Evolutionary conservation across 64 coral and sea anemone genomes (phyloP), one percentile per base, ranked within the genome.

Genomic region (Dendrophyllia cribrosa): DNA sequence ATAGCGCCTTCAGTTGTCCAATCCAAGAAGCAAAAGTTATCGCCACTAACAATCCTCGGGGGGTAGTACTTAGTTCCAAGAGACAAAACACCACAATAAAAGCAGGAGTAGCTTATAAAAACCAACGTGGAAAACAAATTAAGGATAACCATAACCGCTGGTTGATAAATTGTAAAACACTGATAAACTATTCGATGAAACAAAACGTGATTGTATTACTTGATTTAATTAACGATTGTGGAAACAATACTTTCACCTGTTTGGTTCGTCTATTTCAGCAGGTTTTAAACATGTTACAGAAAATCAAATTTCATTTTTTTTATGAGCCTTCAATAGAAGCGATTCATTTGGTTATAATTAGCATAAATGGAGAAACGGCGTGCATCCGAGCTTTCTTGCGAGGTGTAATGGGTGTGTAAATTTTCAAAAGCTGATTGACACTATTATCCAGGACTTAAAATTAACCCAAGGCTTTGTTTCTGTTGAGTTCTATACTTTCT

Each of bases 171-270:
- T 43, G 14, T 61, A 17, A 13, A 17, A 16, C 77, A 43, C 13
- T 7, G 12, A 52, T 19, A 1, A 43, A 8, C n/a, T 59, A 34
- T 34, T 34, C 34, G 34, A 34, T 34, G 34, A 34, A 7, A 59
- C 15, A 52, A 22, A 13, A 43, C 4, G 59, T 2, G 3, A 60
- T 59, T 58, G 8, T 4, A 59, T 25, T 59, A 22, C 53, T 59
- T 67, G 17, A 43, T 46, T 2, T 51, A 66, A 66, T 14, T 14
- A 11, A 51, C 3, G 20, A 47, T 50, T n/a, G 43, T 13, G 19
- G 55, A 66, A 66, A 67, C 80, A 67, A 67, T 67, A 51, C 15
- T 26, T 17, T 10, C 2, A 84, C 80, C 80, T 84, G 80, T 67
- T 75, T 66, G 43, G 43, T 67, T 4, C 8, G 44, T 84, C 61